These are phyloP conservation scores for Saguinus imperator DNA, from an alignment of 2,113 vertebrate species.

Conservation along the genomic window DNA sequence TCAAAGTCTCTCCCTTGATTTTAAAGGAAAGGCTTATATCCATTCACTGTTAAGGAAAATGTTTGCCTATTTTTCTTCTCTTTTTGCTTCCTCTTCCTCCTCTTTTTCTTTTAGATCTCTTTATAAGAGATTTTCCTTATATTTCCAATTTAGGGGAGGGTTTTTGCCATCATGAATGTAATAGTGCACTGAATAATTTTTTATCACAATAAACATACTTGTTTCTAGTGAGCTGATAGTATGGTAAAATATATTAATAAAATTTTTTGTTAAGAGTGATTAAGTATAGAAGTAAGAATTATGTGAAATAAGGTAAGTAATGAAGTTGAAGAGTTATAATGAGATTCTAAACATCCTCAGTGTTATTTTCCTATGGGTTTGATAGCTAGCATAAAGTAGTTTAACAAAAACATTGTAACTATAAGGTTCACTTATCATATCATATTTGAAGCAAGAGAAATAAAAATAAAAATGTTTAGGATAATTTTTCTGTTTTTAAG, in stretches of 20 bases:
- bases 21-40: not conserved
- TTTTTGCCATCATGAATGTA: not conserved
- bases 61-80: not conserved
- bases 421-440: not conserved
- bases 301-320: not conserved
- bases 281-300: not conserved
- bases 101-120: not conserved
- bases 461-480: not conserved
- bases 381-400: not conserved
- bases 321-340: not conserved
- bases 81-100: not conserved
- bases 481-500: slow-evolving; percentile 21
- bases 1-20: not conserved
- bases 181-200: not conserved
- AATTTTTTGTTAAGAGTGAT: not conserved
- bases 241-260: not conserved
- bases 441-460: not conserved
- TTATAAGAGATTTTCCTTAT: not conserved
- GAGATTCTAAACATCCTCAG: not conserved
- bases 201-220: not conserved
- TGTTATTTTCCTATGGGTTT: not conserved
- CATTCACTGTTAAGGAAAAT: not conserved
- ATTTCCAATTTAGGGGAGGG: not conserved
- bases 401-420: not conserved
- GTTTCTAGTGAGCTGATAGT: not conserved